Evolutionary conservation across 2,797 vertebrate genomes (phyloP), one percentile per base, ranked within the genome.

Genomic region (Pelodytes ibericus): DNA sequence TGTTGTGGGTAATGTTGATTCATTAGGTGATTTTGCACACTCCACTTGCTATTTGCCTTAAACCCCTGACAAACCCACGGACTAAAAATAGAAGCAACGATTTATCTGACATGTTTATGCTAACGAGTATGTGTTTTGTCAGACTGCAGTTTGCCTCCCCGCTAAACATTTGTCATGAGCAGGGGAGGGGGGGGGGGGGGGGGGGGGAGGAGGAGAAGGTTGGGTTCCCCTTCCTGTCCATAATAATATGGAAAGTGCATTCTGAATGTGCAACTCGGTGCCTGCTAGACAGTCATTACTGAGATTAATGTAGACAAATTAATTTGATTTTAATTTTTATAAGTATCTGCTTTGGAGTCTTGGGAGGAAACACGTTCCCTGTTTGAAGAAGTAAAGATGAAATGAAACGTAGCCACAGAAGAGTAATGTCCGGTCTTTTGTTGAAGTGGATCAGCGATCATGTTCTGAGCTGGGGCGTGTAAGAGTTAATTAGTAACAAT

Each of bases 281-380:
- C 53, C 75, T 78, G 66, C 70, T 67, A 78, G 75, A 78, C 75
- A 78, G 53, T 78, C 70, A 78, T 78, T 78, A 78, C 75, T 51
- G 67, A 78, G 75, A 78, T 78, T 72, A 78, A 78, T 78, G 75
- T 78, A 78, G 75, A 78, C 70, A 78, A 78, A 78, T 78, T 78
- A 78, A 78, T 78, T 78, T 78, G 75, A 72, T 78, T 78, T 78
- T 78, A 78, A 78, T 72, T 78, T 78, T 78, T 72, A 78, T 72
- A 78, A 72, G 70, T 78, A 72, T 78, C 75, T 78, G 61, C 75
- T 77, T 77, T 77, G 56, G 75, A 72, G 75, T 77, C 75, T 72
- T 58, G 61, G 75, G 75, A 77, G 75, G 70, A 68, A 78, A 78
- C 39, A 67, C 61, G 60, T 72, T 60, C 63, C 41, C 51, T 78